Evolutionary conservation across 2,888 invertebrate genomes (phyloP).

Genomic region (Aphelenchoides bicaudatus): DNA sequence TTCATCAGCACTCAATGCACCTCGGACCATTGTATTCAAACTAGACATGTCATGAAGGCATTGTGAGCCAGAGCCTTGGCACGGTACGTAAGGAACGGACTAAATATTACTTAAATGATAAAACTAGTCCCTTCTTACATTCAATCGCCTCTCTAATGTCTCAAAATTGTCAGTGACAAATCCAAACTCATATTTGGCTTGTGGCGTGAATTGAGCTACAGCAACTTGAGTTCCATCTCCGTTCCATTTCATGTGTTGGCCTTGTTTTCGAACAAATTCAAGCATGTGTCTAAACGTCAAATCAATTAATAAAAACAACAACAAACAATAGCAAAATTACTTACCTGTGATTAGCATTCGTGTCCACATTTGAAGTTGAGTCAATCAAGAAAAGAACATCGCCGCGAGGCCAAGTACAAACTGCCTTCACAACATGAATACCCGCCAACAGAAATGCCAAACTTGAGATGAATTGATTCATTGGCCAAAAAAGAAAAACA

Average conservation of each 20-base stretch:
- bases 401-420: constrained; percentile 39
- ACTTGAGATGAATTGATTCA: too few relatives aligned
- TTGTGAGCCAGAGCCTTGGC: constrained; percentile 16
- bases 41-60: constrained; percentile 27
- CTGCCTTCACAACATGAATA: background rate
- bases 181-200: constrained; percentile 38
- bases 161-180: constrained; percentile 25
- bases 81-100: constrained; percentile 36
- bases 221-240: constrained; percentile 31
- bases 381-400: constrained; percentile 52
- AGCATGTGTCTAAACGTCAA: too few relatives aligned
- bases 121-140: constrained; percentile 13
- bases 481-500: too few relatives aligned
- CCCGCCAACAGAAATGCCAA: too few relatives aligned
- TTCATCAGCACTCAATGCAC: constrained; percentile 25
- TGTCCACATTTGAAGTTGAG: constrained; percentile 42
- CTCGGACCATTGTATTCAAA: constrained; percentile 35
- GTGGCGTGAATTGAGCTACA: constrained; percentile 52
- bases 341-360: constrained; percentile 25
- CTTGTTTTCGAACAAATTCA: too few relatives aligned
- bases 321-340: constrained; percentile 21
- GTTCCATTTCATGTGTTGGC: constrained; percentile 23
- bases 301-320: constrained; percentile 9
- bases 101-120: constrained; percentile 20
- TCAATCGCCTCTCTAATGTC: constrained; percentile 5